Evolutionary conservation across 2,888 invertebrate genomes (phyloP), one percentile per base, ranked within the genome.

Genomic region (Napeogenes sylphis): DNA sequence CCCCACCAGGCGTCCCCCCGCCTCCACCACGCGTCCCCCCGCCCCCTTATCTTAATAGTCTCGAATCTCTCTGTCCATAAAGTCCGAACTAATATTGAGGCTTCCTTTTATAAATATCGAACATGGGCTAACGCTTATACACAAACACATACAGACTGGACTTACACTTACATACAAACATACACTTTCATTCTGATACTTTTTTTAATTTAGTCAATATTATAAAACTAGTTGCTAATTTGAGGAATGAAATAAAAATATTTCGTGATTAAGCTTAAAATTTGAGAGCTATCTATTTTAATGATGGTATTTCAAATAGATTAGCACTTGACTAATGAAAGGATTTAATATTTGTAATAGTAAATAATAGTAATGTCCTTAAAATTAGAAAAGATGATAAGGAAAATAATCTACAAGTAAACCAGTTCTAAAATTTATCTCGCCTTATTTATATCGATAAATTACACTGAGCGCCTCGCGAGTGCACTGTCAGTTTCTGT

Each of bases 11-110:
- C 72, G 72, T 64, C 75, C 72, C 75, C 71, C 68, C 63, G 65
- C 75, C 77, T 72, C 72, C 71, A n/a, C 67, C 73, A 73, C 71
- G 71, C 72, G 72, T 64, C 75, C 72, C 75, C 71, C 68, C 63
- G 65, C 75, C 77, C 72, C 72, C 71, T 75, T 75, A 74, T 71
- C 74, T 79, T 82, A 80, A 83, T 81, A 81, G 75, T 76, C 78
- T 78, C 77, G 74, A 77, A 74, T 75, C 73, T 78, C 73, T 78
- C 76, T 77, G 56, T 62, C 46, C 59, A 45, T 62, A 55, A 59
- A 61, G 61, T 62, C 46, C 51, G 53, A 42, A 45, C 58, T 58
- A 53, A 51, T 42, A 14, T 54, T 30, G 14, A 45, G 45, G 30
- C 46, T 38, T 45, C 55, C 38, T 14, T 65, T 63, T 47, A 21